Base-by-base conservation (phyloP, 2,888 invertebrate genomes). In the Kuschelorhynchus macadamiae region DNA sequence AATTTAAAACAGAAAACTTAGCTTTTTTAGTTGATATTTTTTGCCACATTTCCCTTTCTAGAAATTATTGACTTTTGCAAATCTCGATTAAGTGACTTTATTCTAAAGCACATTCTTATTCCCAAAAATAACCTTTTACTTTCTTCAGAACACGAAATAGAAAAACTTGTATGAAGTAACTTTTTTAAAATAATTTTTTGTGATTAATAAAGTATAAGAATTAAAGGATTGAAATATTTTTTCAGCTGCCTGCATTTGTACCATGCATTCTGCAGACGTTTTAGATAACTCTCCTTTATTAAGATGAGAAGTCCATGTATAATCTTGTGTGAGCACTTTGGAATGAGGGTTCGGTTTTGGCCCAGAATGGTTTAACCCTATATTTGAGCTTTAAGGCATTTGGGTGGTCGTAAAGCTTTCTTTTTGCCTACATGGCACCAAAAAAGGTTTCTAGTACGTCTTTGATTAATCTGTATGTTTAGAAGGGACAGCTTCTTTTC, bases 251-350 rank as follows among this genome's bases (percentile, higher is more conserved):
- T 60, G 16, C 25, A 65, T 12, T 7, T 65, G 47, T 7, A 2
- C 14, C 59, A 65, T 20, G 20, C 49, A 59, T 36, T 65, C 25
- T 20, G 59, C 20, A 21, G 49, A 47, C n/a, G 57, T 41, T 50
- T 65, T 65, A 11, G 47, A 36, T 17, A 65, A 36, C 4, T 59
- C 59, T 12, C 65, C 65, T 39, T 65, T 59, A 60, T 49, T 47
- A 9, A 49, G 32, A 12, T 50, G 52, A 32, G 16, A 32, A 50
- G 12, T 2, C 9, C 9, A 12, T 42, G 14, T 11, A 11, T 42
- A 8, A 42, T 14, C 17, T 44, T 44, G 20, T 16, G 9, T 5
- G 25, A 25, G 25, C 25, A 25, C 7, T 25, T 7, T 25, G 25
- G 25, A 25, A 25, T n/a, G n/a, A n/a, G n/a, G n/a, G 25, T 7